A percentile compares a stretch with the other conserved stretches of the same genome.
These are phyloP conservation scores for Colius striatus DNA, from an alignment of 2,113 vertebrate genomes.

Conservation along the genomic window DNA sequence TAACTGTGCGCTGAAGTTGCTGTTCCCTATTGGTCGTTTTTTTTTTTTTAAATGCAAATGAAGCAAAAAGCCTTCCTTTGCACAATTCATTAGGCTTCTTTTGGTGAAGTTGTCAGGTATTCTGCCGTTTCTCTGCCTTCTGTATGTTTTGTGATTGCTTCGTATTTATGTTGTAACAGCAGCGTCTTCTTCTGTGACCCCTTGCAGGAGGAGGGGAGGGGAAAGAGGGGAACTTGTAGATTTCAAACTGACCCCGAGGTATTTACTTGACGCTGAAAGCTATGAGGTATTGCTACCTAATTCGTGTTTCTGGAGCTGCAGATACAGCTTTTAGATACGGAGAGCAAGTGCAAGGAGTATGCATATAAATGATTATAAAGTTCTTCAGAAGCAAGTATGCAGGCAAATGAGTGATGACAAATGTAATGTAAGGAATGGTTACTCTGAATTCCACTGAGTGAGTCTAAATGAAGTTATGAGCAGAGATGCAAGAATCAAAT, in stretches of 20 bases:
- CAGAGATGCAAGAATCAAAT: not conserved
- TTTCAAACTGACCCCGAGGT: not conserved
- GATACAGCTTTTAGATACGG: not conserved
- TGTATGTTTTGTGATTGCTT: not conserved
- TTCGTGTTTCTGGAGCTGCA: not conserved
- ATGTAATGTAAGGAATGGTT: not conserved
- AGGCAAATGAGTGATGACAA: not conserved
- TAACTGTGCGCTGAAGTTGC: not conserved
- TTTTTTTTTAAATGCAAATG: not conserved
- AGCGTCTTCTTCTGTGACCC: not conserved
- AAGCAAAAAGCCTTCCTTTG: not conserved
- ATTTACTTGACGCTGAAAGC: not conserved
- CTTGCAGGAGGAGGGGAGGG: not conserved
- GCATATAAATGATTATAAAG: not conserved
- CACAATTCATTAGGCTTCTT: not conserved
- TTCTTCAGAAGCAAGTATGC: not conserved
- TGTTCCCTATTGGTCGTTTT: not conserved
- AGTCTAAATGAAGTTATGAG: not conserved
- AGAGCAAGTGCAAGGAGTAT: not conserved
- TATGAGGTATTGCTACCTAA: not conserved
- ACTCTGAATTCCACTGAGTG: not conserved
- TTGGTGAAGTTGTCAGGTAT: not conserved
- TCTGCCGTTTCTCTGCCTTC: not conserved
- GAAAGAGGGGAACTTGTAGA: not conserved
- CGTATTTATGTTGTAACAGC: not conserved